Base-by-base conservation (phyloP, 2,888 invertebrate genomes). In the Agrochola circellaris region DNA sequence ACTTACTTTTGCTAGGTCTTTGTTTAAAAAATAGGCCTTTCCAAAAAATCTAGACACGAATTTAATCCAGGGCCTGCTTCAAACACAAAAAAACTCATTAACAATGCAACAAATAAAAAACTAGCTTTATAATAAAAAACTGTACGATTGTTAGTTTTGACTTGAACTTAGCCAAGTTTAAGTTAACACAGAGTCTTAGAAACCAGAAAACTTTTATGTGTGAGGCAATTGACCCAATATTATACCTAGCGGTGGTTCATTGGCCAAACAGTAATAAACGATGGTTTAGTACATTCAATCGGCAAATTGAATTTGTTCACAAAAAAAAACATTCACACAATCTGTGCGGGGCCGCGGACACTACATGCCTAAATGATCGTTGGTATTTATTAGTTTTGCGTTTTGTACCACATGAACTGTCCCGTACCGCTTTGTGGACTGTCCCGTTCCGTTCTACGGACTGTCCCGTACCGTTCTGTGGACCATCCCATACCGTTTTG, bases 321-420 rank as follows among this genome's bases (percentile, higher is more conserved):
- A 69, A 60, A 45, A 66, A 17, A 74, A 34, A n/a, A 51, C 5
- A 30, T 48, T 66, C 5, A 11, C 61, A 58, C 23, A 81, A 66
- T 70, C 5, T 62, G 45, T 13, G 17, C 13, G n/a, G 23, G 17
- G 34, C 26, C 38, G 17, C 20, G n/a, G 13, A 65, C 15, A 20
- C 38, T 42, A 26, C 11, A 68, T 45, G 26, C 23, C 15, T 54
- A n/a, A 64, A 64, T 34, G 30, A 15, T 54, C 0, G 20, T 56
- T 34, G 15, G 9, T 66, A 23, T 68, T 38, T 34, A 58, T n/a
- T 51, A 51, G 51, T 56, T 54, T 51, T 67, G 42, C 8, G 64
- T 48, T 23, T 60, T 15, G n/a, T 54, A 23, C 0, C 26, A 5
- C 30, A 17, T n/a, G 13, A 17, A 61, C 15, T n/a, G n/a, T 65